These are phyloP conservation scores for Rhinopomastus cyanomelas DNA, from an alignment of 2,113 vertebrate genomes.

Conservation along the genomic window DNA sequence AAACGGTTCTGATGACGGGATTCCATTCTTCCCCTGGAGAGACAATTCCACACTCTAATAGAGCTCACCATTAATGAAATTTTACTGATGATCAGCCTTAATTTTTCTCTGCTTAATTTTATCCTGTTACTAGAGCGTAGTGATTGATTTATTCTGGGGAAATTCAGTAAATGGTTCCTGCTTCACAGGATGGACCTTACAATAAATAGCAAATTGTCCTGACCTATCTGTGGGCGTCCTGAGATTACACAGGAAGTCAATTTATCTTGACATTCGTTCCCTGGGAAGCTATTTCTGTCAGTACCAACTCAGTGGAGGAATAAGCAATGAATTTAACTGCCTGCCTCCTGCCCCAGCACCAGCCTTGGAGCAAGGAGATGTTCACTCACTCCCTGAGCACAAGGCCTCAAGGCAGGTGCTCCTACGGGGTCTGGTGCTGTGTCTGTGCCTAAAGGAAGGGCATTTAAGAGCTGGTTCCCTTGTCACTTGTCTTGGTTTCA, in stretches of 20 bases:
- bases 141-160: slow-evolving; percentile 58
- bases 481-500: not conserved
- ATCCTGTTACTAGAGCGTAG: slow-evolving; percentile 26
- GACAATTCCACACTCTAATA: slow-evolving; percentile 41
- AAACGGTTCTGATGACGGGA: not conserved
- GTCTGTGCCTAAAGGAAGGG: not conserved
- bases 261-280: slow-evolving; percentile 53
- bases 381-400: not conserved
- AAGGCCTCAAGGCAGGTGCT: not conserved
- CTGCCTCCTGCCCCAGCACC: slow-evolving; percentile 1
- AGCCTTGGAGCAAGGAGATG: not conserved
- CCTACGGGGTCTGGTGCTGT: not conserved
- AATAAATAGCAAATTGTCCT: slow-evolving; percentile 61
- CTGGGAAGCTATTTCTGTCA: slow-evolving; percentile 56
- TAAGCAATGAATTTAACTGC: not conserved
- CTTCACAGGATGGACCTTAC: slow-evolving; percentile 62
- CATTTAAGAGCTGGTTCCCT: not conserved
- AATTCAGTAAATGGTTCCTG: slow-evolving; percentile 58
- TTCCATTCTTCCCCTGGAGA: slow-evolving; percentile 36
- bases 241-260: slow-evolving; percentile 54
- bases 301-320: not conserved
- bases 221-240: slow-evolving; percentile 62
- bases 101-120: slow-evolving; percentile 58
- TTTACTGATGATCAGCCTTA: slow-evolving; percentile 44
- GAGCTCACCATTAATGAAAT: slow-evolving; percentile 42